These are phyloP conservation scores for Arenaria interpres DNA, from an alignment of 2,113 vertebrate species.

Conservation along the genomic window DNA sequence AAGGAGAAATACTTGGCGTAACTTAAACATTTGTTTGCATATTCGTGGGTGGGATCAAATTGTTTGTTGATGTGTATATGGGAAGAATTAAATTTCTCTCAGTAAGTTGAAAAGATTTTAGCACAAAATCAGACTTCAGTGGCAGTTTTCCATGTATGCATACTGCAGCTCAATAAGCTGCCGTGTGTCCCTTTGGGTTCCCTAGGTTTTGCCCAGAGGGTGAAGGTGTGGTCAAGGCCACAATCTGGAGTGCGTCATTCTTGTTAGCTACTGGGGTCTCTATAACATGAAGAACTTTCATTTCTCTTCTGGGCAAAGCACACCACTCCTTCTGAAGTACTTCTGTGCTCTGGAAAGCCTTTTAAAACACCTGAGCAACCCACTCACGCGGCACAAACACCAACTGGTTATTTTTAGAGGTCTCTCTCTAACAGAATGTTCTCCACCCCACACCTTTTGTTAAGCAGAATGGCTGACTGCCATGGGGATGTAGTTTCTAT, in stretches of 20 bases:
- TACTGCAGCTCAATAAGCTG: neutral
- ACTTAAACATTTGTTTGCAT: conserved; percentile 55
- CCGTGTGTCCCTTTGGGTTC: neutral
- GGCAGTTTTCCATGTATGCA: neutral
- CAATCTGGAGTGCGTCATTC: accelerated
- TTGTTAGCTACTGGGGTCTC: neutral
- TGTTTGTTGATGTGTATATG: conserved; percentile 25
- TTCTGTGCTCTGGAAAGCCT: neutral
- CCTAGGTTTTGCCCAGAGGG: neutral
- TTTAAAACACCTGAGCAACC: neutral
- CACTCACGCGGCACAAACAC: conserved; percentile 8
- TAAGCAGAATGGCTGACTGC: neutral
- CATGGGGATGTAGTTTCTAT: neutral
- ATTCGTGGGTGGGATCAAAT: conserved; percentile 42
- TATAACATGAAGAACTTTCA: neutral
- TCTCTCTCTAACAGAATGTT: neutral
- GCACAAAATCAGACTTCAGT: neutral
- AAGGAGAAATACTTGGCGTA: conserved; percentile 36
- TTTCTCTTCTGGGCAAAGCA: conserved; percentile 14
- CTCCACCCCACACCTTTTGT: neutral
- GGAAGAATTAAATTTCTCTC: conserved; percentile 33
- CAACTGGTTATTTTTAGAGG: neutral
- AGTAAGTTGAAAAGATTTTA: conserved; percentile 1
- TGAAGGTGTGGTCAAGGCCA: neutral
- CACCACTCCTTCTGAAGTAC: neutral